These are phyloP conservation scores for Gortyna flavago DNA, from an alignment of 2,888 invertebrate species.

Conservation along the genomic window DNA sequence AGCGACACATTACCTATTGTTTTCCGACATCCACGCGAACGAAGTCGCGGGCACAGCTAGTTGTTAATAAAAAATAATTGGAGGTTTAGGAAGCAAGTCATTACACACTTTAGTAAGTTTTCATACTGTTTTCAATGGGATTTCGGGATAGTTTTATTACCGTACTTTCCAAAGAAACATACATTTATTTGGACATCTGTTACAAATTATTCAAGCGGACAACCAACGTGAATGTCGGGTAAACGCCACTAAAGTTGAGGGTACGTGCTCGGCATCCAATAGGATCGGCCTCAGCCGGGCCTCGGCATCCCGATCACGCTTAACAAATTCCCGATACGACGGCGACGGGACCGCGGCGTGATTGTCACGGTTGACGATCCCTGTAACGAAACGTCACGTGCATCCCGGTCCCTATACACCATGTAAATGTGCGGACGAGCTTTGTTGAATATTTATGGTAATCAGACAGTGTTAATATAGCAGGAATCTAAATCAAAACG, in stretches of 20 bases:
- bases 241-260: constrained; percentile 73
- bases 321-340: constrained; percentile 76
- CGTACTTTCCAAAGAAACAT: constrained; percentile 34
- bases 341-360: constrained; percentile 67
- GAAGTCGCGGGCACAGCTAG: too few species aligned
- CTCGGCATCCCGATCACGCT: constrained; percentile 77
- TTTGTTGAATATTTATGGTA: constrained; percentile 48
- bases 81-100: constrained; percentile 14
- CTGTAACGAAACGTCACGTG: constrained; percentile 65
- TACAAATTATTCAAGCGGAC: constrained; percentile 59
- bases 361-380: constrained; percentile 72
- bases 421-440: constrained; percentile 53
- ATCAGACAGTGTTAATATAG: constrained; percentile 3
- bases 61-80: constrained; percentile 53
- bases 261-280: constrained; percentile 73
- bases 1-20: too few species aligned
- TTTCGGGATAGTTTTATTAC: not conserved
- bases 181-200: constrained; percentile 53
- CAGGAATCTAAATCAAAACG: constrained; percentile 20
- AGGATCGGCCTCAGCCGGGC: constrained; percentile 43
- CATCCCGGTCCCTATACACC: constrained; percentile 46
- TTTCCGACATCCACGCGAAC: too few species aligned
- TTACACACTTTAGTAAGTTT: constrained; percentile 20
- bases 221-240: constrained; percentile 64
- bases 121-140: not conserved